These are phyloP conservation scores for Apteryx mantelli DNA, from an alignment of 2,113 vertebrate species.

Conservation along the genomic window DNA sequence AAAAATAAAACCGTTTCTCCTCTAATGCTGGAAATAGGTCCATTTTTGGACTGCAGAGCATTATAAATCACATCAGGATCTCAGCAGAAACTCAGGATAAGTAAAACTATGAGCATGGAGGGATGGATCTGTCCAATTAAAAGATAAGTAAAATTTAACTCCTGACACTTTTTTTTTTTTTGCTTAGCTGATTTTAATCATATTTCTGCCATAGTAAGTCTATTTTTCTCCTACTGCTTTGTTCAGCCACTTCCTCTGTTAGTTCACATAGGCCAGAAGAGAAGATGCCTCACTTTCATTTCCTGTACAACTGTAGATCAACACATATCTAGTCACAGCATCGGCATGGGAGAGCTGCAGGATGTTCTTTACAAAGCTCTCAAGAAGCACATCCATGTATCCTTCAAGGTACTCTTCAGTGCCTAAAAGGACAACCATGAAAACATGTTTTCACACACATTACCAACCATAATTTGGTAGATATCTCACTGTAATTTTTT, in stretches of 20 bases:
- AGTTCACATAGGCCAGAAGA: not conserved
- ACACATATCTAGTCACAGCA: fast-evolving
- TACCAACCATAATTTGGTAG: not conserved
- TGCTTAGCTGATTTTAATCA: not conserved
- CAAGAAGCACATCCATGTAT: not conserved
- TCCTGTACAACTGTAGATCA: not conserved
- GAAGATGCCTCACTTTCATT: not conserved
- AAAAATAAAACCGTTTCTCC: not conserved
- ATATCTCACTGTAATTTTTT: not conserved
- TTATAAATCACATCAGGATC: not conserved
- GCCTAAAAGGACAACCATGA: not conserved
- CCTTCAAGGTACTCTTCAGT: not conserved
- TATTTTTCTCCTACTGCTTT: not conserved
- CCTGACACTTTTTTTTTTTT: not conserved
- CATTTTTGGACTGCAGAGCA: not conserved
- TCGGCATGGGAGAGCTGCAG: not conserved
- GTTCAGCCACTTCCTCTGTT: not conserved
- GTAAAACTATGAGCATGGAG: not conserved
- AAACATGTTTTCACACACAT: not conserved
- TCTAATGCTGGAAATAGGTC: not conserved
- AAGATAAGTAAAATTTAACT: not conserved
- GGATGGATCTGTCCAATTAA: not conserved
- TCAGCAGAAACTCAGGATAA: not conserved
- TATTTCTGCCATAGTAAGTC: not conserved
- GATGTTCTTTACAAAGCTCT: not conserved